Evolutionary conservation across 2,888 invertebrate species (phyloP), one percentile per base, ranked within the genome.

Genomic region (Orthosia cruda): DNA sequence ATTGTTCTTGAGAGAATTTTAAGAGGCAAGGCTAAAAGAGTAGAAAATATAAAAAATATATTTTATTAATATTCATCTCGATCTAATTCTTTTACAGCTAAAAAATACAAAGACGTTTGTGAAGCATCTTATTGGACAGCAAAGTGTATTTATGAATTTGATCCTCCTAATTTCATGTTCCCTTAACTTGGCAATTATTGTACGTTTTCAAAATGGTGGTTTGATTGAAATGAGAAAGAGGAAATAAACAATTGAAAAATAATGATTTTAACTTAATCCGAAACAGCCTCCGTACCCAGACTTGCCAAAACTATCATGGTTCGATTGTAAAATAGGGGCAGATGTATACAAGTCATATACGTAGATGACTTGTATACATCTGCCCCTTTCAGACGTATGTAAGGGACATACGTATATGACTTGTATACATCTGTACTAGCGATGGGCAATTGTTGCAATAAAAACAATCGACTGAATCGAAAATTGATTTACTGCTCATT

Each of bases 91-190:
- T 55, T 93, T 93, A 71, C 91, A 94, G 94, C 89, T 0, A 91
- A 92, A 68, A 89, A 91, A 20, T 91, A 92, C 76, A 90, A 92
- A 76, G 92, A 93, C 61, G 85, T 92, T 13, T 83, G 83, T 66
- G 83, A 93, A 83, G 92, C 90, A 15, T 87, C 93, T 1, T 94
- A 87, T 74, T 93, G 90, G 89, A 91, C 93, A 15, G 92, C 93
- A 0, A 94, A 93, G 69, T 94, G 94, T 63, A 84, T 91, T 32
- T 92, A 93, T 69, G 93, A 94, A 0, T 88, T 83, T 15, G 90
- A 92, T 70, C 91, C 93, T 0, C 74, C 74, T 0, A 91, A 89
- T 77, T 94, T 93, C 62, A 73, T 92, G 5, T 94, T 93, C 71
- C 89, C 92, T n/a, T 93, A 67, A 59, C 45, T 50, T 49, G 15